Percentiles rank a stretch among this genome's conserved stretches.
These are phyloP conservation scores for Eupleurogrammus muticus DNA, from an alignment of 2,797 vertebrate species.

Conservation along the genomic window DNA sequence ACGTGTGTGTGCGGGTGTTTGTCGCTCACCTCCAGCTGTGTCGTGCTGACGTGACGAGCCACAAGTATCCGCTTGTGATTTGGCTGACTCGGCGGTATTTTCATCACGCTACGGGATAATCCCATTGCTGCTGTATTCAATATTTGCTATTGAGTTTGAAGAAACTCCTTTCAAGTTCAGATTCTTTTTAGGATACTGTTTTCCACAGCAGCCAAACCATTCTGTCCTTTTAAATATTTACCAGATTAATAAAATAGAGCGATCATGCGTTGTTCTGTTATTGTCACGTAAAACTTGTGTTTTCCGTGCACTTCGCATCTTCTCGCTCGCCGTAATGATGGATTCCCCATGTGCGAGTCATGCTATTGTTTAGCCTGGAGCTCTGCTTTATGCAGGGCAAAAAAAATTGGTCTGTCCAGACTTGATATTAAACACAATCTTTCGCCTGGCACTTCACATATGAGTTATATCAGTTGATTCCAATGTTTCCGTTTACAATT, in stretches of 20 bases:
- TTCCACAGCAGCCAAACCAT: neutral
- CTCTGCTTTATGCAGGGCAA: constrained; percentile 11
- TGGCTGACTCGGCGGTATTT: constrained; percentile 44
- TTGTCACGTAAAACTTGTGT: constrained; percentile 15
- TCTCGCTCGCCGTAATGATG: constrained; percentile 16
- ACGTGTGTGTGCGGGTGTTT: constrained; percentile 63
- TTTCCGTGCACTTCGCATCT: constrained; percentile 15
- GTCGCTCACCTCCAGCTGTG: constrained; percentile 78
- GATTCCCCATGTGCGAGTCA: constrained; percentile 38
- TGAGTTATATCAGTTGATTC: neutral
- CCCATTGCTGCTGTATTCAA: constrained; percentile 22
- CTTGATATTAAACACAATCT: neutral
- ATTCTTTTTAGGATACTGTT: neutral
- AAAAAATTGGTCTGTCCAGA: constrained; percentile 1
- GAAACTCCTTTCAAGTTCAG: neutral
- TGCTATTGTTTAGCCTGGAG: constrained; percentile 20
- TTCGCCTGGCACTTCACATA: neutral
- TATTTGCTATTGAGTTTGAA: neutral
- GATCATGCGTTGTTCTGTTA: constrained; percentile 17
- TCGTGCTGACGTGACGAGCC: constrained; percentile 67
- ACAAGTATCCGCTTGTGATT: constrained; percentile 75
- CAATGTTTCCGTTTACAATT: neutral
- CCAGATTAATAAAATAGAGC: constrained; percentile 30
- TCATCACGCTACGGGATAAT: constrained; percentile 44
- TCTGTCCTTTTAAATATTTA: constrained; percentile 30